A percentile compares a stretch with the other conserved stretches of the same genome.
Conservation (phyloP, 2,888 invertebrate genomes). For the Oasisia sp. region DNA sequence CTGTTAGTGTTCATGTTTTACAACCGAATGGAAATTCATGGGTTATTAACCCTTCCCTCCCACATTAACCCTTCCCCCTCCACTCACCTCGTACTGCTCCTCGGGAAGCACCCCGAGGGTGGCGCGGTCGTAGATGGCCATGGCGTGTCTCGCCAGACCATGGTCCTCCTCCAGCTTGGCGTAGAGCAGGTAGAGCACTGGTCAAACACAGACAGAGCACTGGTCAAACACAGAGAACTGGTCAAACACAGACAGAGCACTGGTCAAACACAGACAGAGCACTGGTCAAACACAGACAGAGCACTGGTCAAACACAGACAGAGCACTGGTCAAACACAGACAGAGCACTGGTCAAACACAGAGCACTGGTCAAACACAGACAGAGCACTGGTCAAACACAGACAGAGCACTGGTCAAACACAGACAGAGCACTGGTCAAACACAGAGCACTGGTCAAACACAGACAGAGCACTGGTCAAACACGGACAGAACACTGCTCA, state of each 20-base stretch:
- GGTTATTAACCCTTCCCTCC: background rate
- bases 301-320: background rate
- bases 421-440: too few relatives aligned
- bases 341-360: background rate
- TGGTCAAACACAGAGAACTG: background rate
- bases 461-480: too few relatives aligned
- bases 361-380: background rate
- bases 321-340: background rate
- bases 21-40: background rate
- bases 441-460: too few relatives aligned
- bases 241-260: background rate
- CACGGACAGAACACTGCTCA: too few relatives aligned
- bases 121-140: slow-evolving; percentile 98
- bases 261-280: background rate
- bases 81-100: slow-evolving; percentile 85
- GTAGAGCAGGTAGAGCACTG: slow-evolving; percentile 87
- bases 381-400: slow-evolving; percentile 6
- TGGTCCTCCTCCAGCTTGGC: slow-evolving; percentile 98
- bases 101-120: slow-evolving; percentile 90
- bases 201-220: too few relatives aligned
- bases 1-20: background rate
- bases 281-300: background rate
- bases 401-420: background rate
- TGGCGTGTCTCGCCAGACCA: slow-evolving; percentile 96
- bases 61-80: background rate